phyloP scores from a whole-genome alignment of 2,797 vertebrate genomes.

The Apodemus agrarius region DNA sequence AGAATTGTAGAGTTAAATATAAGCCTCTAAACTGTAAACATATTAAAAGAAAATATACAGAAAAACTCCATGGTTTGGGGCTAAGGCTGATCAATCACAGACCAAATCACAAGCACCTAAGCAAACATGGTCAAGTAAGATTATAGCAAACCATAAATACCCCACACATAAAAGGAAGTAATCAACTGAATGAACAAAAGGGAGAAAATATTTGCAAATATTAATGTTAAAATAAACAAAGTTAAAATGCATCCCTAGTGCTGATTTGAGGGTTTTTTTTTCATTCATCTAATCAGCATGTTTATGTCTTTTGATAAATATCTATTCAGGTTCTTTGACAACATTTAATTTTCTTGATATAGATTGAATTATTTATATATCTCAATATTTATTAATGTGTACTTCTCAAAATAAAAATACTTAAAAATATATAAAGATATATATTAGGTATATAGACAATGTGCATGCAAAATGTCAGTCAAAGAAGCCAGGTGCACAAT shows the following conservation, averaged over 20 bases:
- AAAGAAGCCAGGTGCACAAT: neutral
- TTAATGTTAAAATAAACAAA: too few species aligned
- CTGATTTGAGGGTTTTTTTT: too few species aligned
- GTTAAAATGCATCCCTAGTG: too few species aligned
- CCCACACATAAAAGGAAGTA: neutral
- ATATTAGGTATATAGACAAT: too few species aligned
- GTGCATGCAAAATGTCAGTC: too few species aligned
- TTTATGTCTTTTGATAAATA: neutral
- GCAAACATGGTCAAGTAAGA: neutral
- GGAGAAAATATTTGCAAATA: neutral
- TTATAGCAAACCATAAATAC: neutral
- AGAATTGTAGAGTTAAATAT: neutral
- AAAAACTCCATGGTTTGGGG: neutral
- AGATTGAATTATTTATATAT: too few species aligned
- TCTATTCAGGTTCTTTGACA: neutral
- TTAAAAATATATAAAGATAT: too few species aligned
- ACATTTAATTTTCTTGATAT: too few species aligned
- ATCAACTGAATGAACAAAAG: neutral
- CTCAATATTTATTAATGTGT: neutral
- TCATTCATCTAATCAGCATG: too few species aligned
- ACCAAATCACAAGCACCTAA: neutral
- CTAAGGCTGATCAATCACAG: neutral
- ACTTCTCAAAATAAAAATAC: too few species aligned
- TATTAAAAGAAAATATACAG: neutral
- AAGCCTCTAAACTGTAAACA: neutral